phyloP scores from a whole-genome alignment of 2,888 invertebrate species.

The Euzophera pinguis region DNA sequence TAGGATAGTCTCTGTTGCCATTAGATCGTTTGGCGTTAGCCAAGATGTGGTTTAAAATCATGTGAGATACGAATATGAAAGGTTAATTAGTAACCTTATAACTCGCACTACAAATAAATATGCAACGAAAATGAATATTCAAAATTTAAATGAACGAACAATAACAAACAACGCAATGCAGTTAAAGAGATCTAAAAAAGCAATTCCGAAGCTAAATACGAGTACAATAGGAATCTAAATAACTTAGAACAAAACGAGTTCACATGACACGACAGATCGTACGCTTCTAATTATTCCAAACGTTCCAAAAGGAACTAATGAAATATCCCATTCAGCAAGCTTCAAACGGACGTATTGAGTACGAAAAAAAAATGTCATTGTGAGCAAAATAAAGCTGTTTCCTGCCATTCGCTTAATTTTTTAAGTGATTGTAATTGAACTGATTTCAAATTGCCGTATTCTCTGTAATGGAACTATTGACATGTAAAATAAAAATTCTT shows the following conservation, averaged over 20 bases:
- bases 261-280: background rate
- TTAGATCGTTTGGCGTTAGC: no score
- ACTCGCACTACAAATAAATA: no score
- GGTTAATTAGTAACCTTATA: no score
- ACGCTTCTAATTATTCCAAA: conserved; percentile 31
- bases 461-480: no score
- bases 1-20: no score
- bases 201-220: background rate
- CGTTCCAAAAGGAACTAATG: conserved; percentile 40
- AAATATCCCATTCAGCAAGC: conserved; percentile 16
- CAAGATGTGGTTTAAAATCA: no score
- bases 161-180: no score
- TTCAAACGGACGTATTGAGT: background rate
- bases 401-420: conserved; percentile 4
- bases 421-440: background rate
- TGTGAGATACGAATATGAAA: no score
- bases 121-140: no score
- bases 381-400: conserved; percentile 16
- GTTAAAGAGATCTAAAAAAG: background rate
- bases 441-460: no score
- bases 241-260: background rate
- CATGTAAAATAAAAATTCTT: no score
- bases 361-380: background rate
- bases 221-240: conserved; percentile 1
- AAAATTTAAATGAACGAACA: no score